phyloP scores from a whole-genome alignment of 2,797 vertebrate genomes.

The Liasis olivaceus region DNA sequence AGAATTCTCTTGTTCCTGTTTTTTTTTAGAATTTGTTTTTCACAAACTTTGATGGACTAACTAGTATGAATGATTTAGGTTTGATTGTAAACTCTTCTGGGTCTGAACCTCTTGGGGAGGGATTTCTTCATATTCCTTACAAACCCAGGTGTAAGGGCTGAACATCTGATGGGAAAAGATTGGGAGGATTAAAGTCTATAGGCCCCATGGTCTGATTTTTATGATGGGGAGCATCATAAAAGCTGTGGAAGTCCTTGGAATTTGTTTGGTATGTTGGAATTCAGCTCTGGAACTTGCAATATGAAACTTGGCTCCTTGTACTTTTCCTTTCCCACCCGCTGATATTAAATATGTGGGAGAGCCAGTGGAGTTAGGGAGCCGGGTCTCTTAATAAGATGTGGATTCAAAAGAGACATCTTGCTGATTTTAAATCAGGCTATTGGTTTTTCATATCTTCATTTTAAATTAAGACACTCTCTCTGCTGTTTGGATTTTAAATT shows the following conservation, averaged over 20 bases:
- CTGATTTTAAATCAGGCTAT: neutral
- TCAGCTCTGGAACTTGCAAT: neutral
- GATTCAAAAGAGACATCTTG: neutral
- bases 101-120: neutral
- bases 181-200: neutral
- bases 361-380: neutral
- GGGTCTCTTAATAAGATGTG: neutral
- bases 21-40: neutral
- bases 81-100: neutral
- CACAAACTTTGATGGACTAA: neutral
- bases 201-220: neutral
- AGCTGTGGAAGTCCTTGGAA: too few species aligned
- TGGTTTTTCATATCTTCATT: neutral
- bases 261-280: neutral
- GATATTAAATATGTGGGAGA: too few species aligned
- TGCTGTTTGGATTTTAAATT: neutral
- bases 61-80: neutral
- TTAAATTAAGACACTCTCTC: neutral
- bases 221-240: neutral
- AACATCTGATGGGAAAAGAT: neutral
- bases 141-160: neutral
- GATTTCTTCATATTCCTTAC: neutral
- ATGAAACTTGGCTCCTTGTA: neutral
- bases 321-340: neutral
- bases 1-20: too few species aligned